A percentile compares a stretch with the other conserved stretches of the same genome.
Conservation (phyloP, 2,797 vertebrate species). For the Premnoplex brunnescens region DNA sequence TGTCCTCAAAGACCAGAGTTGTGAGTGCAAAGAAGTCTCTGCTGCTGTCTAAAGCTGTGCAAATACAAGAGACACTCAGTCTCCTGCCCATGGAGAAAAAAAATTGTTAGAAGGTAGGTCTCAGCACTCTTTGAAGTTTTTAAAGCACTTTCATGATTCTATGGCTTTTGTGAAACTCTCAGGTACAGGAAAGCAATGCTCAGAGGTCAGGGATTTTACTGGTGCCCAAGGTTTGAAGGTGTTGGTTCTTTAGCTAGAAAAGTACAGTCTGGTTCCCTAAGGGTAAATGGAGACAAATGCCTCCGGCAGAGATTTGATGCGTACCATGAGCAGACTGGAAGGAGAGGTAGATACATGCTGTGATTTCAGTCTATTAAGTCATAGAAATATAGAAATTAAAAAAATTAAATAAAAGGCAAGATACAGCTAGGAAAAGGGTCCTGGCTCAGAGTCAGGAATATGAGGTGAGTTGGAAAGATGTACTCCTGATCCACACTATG, state of each 20-base stretch:
- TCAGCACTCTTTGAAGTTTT: neutral
- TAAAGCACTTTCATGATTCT: neutral
- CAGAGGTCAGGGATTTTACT: neutral
- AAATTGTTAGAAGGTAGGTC: neutral
- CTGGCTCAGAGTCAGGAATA: neutral
- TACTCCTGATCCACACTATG: neutral
- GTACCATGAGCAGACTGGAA: neutral
- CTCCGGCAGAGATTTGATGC: neutral
- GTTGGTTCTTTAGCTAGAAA: neutral
- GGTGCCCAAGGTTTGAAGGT: neutral
- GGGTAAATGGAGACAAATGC: neutral
- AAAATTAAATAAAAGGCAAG: neutral
- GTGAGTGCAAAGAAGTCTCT: neutral
- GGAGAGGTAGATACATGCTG: neutral
- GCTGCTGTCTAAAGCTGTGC: neutral
- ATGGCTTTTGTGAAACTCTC: neutral
- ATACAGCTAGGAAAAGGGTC: neutral
- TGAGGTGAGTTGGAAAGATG: neutral
- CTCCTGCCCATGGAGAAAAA: neutral
- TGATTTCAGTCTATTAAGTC: neutral
- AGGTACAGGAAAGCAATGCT: neutral
- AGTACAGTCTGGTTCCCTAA: neutral
- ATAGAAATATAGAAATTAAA: neutral
- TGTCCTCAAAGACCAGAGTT: neutral
- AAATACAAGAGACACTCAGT: neutral